Evolutionary conservation across 2,797 vertebrate species (phyloP).

Genomic region (Macropus fuliginosus): DNA sequence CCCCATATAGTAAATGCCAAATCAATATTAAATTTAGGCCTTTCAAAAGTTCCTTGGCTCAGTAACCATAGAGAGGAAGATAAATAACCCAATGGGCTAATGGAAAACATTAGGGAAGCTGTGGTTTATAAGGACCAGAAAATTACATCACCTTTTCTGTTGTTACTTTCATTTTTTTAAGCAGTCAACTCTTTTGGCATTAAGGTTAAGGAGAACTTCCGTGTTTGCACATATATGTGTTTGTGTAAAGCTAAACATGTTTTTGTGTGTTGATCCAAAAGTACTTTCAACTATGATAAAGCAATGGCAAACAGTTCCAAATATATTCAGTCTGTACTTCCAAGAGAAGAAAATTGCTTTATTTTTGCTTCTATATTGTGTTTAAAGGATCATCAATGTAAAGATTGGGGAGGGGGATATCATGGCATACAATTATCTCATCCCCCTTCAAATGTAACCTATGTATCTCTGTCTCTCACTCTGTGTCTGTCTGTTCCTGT

Average conservation of each 20-base stretch:
- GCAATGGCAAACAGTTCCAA: background rate
- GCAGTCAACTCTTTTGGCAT: background rate
- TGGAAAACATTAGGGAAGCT: background rate
- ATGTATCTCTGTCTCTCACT: no score
- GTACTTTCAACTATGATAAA: background rate
- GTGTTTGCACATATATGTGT: background rate
- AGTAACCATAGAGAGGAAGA: background rate
- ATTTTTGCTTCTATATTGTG: background rate
- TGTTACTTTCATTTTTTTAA: background rate
- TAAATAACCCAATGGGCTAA: constrained; percentile 24
- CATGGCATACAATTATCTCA: background rate
- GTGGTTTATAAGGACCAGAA: background rate
- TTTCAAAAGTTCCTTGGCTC: constrained; percentile 5
- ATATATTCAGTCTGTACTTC: background rate
- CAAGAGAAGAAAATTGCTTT: background rate
- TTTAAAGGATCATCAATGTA: background rate
- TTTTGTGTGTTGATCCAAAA: background rate
- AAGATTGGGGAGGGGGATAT: background rate
- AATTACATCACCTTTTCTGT: background rate
- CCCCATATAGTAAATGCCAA: constrained; percentile 26
- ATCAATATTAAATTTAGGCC: constrained; percentile 30
- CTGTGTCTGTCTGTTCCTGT: no score
- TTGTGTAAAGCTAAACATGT: background rate
- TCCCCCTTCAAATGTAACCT: background rate
- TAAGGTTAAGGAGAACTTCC: background rate